Percentiles rank a stretch among this genome's conserved stretches.
phyloP scores from a whole-genome alignment of 2,797 vertebrate species.

The Myiotriccus ornatus region DNA sequence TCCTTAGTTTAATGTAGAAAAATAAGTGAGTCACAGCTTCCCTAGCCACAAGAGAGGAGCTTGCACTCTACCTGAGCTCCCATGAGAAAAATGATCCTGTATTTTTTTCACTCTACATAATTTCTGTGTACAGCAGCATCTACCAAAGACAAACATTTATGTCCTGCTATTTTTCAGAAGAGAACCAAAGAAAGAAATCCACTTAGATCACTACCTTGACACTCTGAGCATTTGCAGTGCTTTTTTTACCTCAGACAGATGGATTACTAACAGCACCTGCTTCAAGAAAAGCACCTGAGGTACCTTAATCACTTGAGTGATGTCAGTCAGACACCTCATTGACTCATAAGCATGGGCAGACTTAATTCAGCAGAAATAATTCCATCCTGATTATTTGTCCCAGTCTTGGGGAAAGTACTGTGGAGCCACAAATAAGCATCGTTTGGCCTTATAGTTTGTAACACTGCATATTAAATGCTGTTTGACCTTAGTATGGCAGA shows the following conservation, averaged over 20 bases:
- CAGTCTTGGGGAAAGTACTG: neutral
- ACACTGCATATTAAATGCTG: neutral
- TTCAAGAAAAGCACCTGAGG: neutral
- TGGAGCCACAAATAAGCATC: neutral
- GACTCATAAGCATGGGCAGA: neutral
- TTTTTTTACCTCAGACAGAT: neutral
- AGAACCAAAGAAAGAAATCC: neutral
- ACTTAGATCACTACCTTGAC: neutral
- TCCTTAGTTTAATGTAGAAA: neutral
- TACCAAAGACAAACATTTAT: neutral
- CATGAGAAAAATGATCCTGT: neutral
- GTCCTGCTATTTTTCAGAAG: neutral
- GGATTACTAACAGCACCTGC: neutral
- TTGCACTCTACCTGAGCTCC: neutral
- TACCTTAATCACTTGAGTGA: neutral
- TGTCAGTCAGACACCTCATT: neutral
- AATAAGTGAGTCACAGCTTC: neutral
- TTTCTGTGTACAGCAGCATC: accelerated
- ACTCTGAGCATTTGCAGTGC: neutral
- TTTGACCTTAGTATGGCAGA: neutral
- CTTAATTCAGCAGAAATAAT: neutral
- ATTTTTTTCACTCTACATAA: neutral
- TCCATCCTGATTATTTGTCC: neutral
- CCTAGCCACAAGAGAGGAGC: accelerated
- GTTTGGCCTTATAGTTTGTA: neutral